phyloP scores from a whole-genome alignment of 2,797 vertebrate genomes.

The Anas acuta region DNA sequence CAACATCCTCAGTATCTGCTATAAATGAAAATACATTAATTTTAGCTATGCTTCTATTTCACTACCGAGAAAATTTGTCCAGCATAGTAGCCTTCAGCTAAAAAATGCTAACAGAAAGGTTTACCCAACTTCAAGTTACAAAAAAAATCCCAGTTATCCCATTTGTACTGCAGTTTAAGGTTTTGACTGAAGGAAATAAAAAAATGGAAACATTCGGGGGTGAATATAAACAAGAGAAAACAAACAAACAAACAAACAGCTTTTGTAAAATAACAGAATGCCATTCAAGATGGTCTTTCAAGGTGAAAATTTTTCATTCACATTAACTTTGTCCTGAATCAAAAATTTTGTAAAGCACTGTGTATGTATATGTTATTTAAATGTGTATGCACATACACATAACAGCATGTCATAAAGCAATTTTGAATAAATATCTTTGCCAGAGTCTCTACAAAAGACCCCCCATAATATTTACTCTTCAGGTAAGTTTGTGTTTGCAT shows the following conservation, averaged over 20 bases:
- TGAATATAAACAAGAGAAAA: constrained; percentile 32
- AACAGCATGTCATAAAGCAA: constrained; percentile 59
- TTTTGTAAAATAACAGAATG: constrained; percentile 70
- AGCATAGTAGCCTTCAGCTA: constrained; percentile 46
- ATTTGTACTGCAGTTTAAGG: constrained; percentile 14
- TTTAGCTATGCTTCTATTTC: constrained; percentile 27
- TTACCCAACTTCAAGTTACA: constrained; percentile 31
- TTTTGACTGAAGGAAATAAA: constrained; percentile 57
- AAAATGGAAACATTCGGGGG: constrained; percentile 55
- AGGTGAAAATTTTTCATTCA: constrained; percentile 60
- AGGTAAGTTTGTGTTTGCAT: constrained; percentile 62
- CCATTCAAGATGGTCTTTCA: constrained; percentile 66
- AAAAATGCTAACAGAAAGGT: neutral
- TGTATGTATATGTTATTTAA: neutral
- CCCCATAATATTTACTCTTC: constrained; percentile 66
- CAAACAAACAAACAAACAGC: constrained; percentile 5
- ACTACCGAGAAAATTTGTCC: constrained; percentile 32
- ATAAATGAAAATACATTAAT: constrained; percentile 5
- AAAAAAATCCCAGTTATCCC: neutral
- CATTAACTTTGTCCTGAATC: constrained; percentile 66
- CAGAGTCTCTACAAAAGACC: constrained; percentile 61
- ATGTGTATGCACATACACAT: neutral
- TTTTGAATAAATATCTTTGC: constrained; percentile 70
- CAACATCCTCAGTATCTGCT: constrained; percentile 62
- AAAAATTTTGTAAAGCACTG: constrained; percentile 63